Conservation (phyloP, 2,113 vertebrate species). For the Centropristis striata region DNA sequence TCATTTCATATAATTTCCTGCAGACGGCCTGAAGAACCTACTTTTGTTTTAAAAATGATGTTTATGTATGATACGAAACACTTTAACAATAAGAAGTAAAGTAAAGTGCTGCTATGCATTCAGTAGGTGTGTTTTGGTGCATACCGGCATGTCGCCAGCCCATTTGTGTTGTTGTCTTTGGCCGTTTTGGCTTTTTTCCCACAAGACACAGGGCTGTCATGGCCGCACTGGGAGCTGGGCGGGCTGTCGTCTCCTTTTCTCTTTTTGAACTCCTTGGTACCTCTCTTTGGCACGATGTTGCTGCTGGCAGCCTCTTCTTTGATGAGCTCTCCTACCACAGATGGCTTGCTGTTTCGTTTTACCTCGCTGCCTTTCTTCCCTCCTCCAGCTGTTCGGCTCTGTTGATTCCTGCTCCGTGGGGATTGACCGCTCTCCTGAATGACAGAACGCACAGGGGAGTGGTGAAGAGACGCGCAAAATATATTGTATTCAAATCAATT, state of each 20-base stretch:
- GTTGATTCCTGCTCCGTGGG: slow-evolving; percentile 87
- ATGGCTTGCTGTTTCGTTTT: slow-evolving; percentile 89
- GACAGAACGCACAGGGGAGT: slow-evolving; percentile 54
- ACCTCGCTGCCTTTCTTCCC: slow-evolving; percentile 88
- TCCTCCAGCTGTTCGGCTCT: slow-evolving; percentile 82
- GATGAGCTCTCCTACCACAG: slow-evolving; percentile 86
- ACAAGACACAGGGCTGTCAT: slow-evolving; percentile 84
- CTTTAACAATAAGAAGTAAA: too few relatives aligned
- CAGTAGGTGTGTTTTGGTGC: neutral
- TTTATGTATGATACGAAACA: too few relatives aligned
- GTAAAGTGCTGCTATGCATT: slow-evolving; percentile 52
- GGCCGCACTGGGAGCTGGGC: slow-evolving; percentile 83
- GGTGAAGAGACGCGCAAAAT: slow-evolving; percentile 47
- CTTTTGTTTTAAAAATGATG: too few relatives aligned
- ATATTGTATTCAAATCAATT: neutral
- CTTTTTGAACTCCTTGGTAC: slow-evolving; percentile 88
- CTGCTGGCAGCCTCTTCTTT: slow-evolving; percentile 88
- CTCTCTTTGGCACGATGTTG: slow-evolving; percentile 89
- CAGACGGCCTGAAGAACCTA: too few relatives aligned
- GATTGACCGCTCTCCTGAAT: slow-evolving; percentile 92
- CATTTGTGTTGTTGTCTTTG: slow-evolving; percentile 88
- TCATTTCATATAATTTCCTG: too few relatives aligned
- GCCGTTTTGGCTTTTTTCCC: slow-evolving; percentile 89
- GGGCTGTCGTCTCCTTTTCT: slow-evolving; percentile 90
- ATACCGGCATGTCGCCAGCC: slow-evolving; percentile 91